Evolutionary conservation across 1,140 invertebrate species (phyloP).

Genomic region (Penaeus chinensis): DNA sequence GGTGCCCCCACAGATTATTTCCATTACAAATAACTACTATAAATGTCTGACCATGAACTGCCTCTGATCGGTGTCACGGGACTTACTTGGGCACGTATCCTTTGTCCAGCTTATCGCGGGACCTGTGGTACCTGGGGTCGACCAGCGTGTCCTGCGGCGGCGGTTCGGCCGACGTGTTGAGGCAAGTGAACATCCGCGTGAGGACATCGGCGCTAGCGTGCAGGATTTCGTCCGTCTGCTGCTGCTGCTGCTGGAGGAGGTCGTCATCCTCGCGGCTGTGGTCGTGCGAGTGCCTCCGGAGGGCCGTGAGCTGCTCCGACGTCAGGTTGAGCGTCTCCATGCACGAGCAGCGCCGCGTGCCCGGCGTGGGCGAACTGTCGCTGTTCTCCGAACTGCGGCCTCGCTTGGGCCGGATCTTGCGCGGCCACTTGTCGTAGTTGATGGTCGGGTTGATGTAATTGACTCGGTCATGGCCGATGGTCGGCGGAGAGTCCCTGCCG

Average conservation of each 20-base stretch:
- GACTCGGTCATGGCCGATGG: conserved; percentile 65
- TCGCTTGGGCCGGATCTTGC: conserved; percentile 58
- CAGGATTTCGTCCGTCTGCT: conserved; percentile 40
- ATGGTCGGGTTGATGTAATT: conserved; percentile 65
- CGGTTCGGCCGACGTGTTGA: conserved; percentile 45
- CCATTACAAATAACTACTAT: too few relatives aligned
- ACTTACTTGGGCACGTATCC: conserved; percentile 31
- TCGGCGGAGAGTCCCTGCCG: conserved; percentile 61
- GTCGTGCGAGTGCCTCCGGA: conserved; percentile 43
- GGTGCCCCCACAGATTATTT: too few relatives aligned
- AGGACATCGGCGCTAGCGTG: conserved; percentile 51
- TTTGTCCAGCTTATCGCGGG: not conserved
- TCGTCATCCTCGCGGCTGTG: conserved; percentile 37
- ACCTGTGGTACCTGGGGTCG: conserved; percentile 37
- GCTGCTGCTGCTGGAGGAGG: conserved; percentile 25
- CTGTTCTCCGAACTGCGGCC: conserved; percentile 31
- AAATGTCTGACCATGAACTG: too few relatives aligned
- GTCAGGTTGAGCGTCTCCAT: conserved; percentile 48
- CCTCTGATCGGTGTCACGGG: too few relatives aligned
- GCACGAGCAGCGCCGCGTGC: conserved; percentile 45
- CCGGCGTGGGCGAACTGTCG: conserved; percentile 41
- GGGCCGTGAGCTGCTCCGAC: conserved; percentile 45
- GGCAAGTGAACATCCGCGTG: conserved; percentile 57
- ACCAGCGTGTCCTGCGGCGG: conserved; percentile 12
- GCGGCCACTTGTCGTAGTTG: conserved; percentile 66